These are phyloP conservation scores for Oasisia sp. DNA, from an alignment of 2,888 invertebrate genomes.

Conservation along the genomic window DNA sequence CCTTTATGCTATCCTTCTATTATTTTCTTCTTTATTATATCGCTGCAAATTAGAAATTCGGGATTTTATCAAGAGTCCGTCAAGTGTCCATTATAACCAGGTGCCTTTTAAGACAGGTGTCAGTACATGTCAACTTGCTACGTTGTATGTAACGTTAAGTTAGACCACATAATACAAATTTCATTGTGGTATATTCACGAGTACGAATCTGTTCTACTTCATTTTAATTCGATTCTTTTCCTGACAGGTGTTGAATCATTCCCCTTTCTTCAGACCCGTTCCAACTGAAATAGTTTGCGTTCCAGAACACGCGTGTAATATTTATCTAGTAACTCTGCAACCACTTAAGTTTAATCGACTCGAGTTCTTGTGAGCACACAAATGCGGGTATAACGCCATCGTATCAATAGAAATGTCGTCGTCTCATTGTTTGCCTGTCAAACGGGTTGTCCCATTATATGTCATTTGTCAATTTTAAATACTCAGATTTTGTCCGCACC, in stretches of 20 bases:
- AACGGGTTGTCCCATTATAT: not conserved
- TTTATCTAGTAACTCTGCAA: not conserved
- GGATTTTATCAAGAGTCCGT: no score
- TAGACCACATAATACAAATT: no score
- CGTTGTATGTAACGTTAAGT: no score
- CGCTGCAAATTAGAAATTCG: no score
- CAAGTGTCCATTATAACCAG: no score
- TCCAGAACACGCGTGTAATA: not conserved
- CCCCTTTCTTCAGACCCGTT: not conserved
- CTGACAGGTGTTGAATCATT: not conserved
- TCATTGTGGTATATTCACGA: no score
- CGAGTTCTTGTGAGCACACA: not conserved
- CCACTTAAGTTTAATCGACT: not conserved
- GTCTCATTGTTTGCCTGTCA: not conserved
- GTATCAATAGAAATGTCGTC: not conserved
- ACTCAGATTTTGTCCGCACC: constrained; percentile 6
- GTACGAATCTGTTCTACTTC: no score
- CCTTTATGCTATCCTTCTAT: no score
- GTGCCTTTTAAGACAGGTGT: no score
- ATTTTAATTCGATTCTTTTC: not conserved
- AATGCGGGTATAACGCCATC: not conserved
- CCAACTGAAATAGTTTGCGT: not conserved
- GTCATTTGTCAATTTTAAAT: constrained; percentile 1
- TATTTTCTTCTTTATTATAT: no score
- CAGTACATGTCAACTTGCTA: no score